Base-by-base conservation (phyloP, 2,113 vertebrate genomes). In the Neoarius graeffei region DNA sequence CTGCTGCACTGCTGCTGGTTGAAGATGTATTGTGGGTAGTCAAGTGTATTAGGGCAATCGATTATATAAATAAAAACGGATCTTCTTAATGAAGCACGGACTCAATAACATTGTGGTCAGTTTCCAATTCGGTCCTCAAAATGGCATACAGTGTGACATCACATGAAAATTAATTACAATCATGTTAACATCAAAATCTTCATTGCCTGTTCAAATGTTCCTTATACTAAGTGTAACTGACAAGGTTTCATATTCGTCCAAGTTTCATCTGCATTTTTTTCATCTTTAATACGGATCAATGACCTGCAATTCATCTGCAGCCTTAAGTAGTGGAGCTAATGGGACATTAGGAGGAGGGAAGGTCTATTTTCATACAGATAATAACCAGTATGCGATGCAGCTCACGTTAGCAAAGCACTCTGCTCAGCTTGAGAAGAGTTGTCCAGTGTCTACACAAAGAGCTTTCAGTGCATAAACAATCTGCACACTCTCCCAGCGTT, bases 341-440 rank as follows among this genome's bases (percentile, higher is more conserved):
- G 90, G 93, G 83, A 91, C 92, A 94, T 90, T 94, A 87, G 84
- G 25, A 20, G 71, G 74, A 88, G 73, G 56, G 91, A 92, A 92
- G 89, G 87, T 81, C 91, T 84, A 85, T 88, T 95, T 95, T 93
- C 92, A 93, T 94, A 92, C 60, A 91, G 90, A 94, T 95, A 95
- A 93, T 95, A 94, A 95, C 92, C 93, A 91, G 90, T 93, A 94
- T 93, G 91, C 92, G 93, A 94, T 94, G 92, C 92, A 94, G 79
- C 76, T 87, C 87, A 90, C 87, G 85, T 90, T 89, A 88, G 86
- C 67, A 64, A 81, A 86, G 85, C 81, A 84, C 87, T 90, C 82
- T 66, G 85, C 86, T 90, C 69, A 83, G 86, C 81, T 86, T 90
- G 87, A 89, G 50, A 30, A 82, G 67, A 84, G 86, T 62, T 86